Evolutionary conservation across 2,113 vertebrate species (phyloP).

Genomic region (Emydocephalus ijimae): DNA sequence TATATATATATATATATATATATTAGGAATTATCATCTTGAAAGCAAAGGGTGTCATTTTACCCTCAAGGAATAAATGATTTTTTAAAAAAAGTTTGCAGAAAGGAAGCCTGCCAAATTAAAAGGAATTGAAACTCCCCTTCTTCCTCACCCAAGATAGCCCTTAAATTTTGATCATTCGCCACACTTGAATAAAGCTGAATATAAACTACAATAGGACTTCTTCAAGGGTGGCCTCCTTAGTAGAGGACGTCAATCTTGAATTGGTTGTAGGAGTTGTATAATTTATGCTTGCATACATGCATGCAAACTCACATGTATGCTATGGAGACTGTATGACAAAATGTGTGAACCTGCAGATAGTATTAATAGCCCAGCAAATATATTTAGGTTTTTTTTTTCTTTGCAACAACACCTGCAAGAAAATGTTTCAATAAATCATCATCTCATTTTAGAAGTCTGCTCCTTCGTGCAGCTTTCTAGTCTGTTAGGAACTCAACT

Average conservation of each 20-base stretch:
- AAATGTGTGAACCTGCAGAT: neutral
- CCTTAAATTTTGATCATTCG: conserved; percentile 39
- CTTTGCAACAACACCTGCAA: neutral
- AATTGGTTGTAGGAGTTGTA: no score
- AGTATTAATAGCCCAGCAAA: neutral
- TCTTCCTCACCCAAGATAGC: conserved; percentile 25
- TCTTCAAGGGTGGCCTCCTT: neutral
- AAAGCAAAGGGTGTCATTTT: conserved; percentile 67
- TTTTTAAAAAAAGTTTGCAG: conserved; percentile 60
- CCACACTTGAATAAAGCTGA: neutral
- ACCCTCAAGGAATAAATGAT: conserved; percentile 58
- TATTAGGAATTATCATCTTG: conserved; percentile 62
- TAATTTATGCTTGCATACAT: neutral
- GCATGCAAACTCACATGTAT: no score
- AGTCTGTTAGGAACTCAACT: neutral
- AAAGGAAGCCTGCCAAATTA: conserved; percentile 62
- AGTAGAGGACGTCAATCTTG: neutral
- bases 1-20: no score
- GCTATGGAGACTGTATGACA: neutral
- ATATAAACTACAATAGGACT: neutral
- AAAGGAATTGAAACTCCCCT: conserved; percentile 21
- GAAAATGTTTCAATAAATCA: neutral
- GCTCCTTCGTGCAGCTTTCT: neutral
- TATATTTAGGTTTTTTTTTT: neutral
- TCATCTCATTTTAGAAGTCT: neutral